Evolutionary conservation across 2,888 invertebrate genomes (phyloP), one percentile per base, ranked within the genome.

Genomic region (Tetranychus piercei): DNA sequence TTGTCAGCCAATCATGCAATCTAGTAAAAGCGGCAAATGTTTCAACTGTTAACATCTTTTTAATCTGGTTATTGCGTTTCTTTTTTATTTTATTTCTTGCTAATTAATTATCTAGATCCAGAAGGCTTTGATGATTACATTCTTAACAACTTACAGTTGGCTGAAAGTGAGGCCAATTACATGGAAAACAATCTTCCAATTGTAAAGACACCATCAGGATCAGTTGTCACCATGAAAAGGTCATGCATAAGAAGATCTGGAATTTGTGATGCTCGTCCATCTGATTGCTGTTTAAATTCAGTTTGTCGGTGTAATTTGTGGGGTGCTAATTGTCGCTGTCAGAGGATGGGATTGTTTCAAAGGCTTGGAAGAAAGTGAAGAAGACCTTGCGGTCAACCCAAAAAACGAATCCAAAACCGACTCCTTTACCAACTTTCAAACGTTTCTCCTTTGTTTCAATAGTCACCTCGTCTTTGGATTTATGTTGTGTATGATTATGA

Each of bases 321-420:
- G 91, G 91, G 91, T 77, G 88, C 89, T 82, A 91, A 92, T 85
- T 91, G 91, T 83, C 87, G 89, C 80, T 92, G 91, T 83, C 91
- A 91, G 83, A 87, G 91, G 80, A 88, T 89, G 87, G 91, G 92
- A 77, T 87, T 91, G 81, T 91, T 91, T 87, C 91, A 91, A 75
- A 45, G 73, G 55, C 65, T 55, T 55, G 55, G 55, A 55, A 9
- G 55, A 15, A 55, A 55, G 15, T 55, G 15, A 55, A 8, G 6
- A 45, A 1, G 15, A 55, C 55, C 9, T 6, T 55, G 2, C 7
- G 55, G 55, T 55, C 55, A 55, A 55, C 15, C 15, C 34, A 34
- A 45, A 45, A 45, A 9, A 55, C 3, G 55, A 55, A 55, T 2
- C 9, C 55, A 8, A 55, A 55, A 55, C 9, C 15, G 0, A 55